A percentile compares a stretch with the other conserved stretches of the same genome.
Evolutionary conservation across 2,888 invertebrate species (phyloP).

Genomic region (Nemapogon koenigi): DNA sequence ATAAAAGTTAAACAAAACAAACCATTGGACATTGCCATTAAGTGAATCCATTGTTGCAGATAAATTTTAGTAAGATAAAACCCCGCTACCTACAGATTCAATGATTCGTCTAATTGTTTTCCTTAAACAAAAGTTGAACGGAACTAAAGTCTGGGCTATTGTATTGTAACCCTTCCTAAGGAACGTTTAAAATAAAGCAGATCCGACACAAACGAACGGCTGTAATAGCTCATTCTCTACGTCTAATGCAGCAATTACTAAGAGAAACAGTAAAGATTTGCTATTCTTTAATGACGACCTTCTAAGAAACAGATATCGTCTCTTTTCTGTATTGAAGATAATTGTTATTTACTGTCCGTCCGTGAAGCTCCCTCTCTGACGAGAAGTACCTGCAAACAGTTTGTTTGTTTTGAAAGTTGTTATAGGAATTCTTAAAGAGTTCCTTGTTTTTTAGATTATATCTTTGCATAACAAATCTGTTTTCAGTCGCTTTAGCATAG

Average conservation of each 20-base stretch:
- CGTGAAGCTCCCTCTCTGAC: no score
- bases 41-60: no score
- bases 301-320: slow-evolving; percentile 8
- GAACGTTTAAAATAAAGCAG: slow-evolving; percentile 43
- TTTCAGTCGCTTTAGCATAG: no score
- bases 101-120: slow-evolving; percentile 21
- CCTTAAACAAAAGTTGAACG: slow-evolving; percentile 25
- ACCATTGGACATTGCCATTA: no score
- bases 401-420: no score
- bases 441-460: no score
- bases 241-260: slow-evolving; percentile 52
- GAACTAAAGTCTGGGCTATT: slow-evolving; percentile 16
- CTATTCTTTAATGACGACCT: slow-evolving; percentile 11
- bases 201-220: slow-evolving; percentile 25
- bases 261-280: slow-evolving; percentile 45
- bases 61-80: no score
- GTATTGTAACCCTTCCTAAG: slow-evolving; percentile 29
- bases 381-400: no score
- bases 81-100: slow-evolving; percentile 14
- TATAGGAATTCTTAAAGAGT: no score
- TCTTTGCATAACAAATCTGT: no score
- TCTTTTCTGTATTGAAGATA: slow-evolving; percentile 2
- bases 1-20: no score
- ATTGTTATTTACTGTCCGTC: slow-evolving; percentile 3
- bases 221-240: slow-evolving; percentile 45